Percentiles rank a stretch among this genome's conserved stretches.
phyloP scores from a whole-genome alignment of 2,888 invertebrate genomes.

The Cyclophora albipunctata region DNA sequence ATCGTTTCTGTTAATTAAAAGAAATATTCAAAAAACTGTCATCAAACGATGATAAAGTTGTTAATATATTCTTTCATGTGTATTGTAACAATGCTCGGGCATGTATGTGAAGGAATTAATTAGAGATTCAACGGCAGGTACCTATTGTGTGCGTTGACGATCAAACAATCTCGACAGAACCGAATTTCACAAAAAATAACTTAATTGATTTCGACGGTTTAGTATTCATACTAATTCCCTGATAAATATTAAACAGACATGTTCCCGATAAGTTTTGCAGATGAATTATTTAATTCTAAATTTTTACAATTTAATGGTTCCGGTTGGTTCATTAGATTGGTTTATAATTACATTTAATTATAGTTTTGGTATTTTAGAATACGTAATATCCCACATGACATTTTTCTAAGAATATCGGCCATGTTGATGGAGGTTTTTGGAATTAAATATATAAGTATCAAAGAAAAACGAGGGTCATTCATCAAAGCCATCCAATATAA shows the following conservation, averaged over 20 bases:
- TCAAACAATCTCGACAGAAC: constrained; percentile 31
- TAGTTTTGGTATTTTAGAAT: too few relatives aligned
- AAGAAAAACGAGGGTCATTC: too few relatives aligned
- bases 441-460: too few relatives aligned
- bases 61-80: constrained; percentile 18
- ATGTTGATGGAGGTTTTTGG: too few relatives aligned
- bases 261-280: constrained; percentile 51
- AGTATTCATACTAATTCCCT: constrained; percentile 65
- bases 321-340: constrained; percentile 18
- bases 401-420: too few relatives aligned
- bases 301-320: constrained; percentile 50
- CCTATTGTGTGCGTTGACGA: constrained; percentile 19
- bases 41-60: constrained; percentile 8
- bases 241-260: constrained; percentile 62
- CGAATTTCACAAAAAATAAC: constrained; percentile 47
- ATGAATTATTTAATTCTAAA: constrained; percentile 42
- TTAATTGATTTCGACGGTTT: constrained; percentile 68
- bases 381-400: too few relatives aligned
- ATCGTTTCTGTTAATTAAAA: constrained; percentile 1
- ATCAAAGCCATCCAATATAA: constrained; percentile 3
- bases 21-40: constrained; percentile 11
- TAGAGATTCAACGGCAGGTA: constrained; percentile 31
- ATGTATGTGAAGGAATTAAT: constrained; percentile 34
- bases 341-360: too few relatives aligned
- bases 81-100: constrained; percentile 17